Percentiles rank a stretch among this genome's conserved stretches.
Conservation (phyloP, 2,888 invertebrate species). For the Alsophila aescularia region DNA sequence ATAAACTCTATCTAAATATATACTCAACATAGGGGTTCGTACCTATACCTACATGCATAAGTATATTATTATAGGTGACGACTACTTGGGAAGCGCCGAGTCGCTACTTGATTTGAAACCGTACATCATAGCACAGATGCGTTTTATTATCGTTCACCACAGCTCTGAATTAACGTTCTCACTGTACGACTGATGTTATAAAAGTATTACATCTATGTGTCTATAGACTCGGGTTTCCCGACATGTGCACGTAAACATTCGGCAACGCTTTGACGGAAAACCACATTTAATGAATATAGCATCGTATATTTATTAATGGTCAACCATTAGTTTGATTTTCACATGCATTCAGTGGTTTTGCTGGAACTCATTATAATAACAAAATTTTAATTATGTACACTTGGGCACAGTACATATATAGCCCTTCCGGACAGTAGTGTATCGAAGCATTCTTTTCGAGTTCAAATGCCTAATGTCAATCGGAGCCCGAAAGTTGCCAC, state of each 20-base stretch:
- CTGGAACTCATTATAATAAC: slow-evolving; percentile 57
- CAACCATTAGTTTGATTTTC: slow-evolving; percentile 65
- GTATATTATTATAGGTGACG: background rate
- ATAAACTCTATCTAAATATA: too few species aligned
- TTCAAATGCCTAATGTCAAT: too few species aligned
- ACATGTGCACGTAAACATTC: slow-evolving; percentile 41
- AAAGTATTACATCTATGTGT: slow-evolving; percentile 39
- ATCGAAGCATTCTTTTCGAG: too few species aligned
- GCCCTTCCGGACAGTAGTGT: too few species aligned
- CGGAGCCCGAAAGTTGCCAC: too few species aligned
- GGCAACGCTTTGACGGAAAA: slow-evolving; percentile 53
- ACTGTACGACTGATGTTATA: slow-evolving; percentile 46
- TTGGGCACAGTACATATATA: too few species aligned
- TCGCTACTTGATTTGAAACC: slow-evolving; percentile 35
- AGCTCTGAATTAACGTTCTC: slow-evolving; percentile 47
- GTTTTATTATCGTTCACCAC: slow-evolving; percentile 61
- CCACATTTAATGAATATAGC: slow-evolving; percentile 55
- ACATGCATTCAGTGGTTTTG: slow-evolving; percentile 59
- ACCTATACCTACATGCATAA: background rate
- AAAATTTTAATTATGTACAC: slow-evolving; percentile 46
- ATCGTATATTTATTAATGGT: slow-evolving; percentile 55
- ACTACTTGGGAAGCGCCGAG: slow-evolving; percentile 40
- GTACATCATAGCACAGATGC: slow-evolving; percentile 56
- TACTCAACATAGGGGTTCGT: too few species aligned
- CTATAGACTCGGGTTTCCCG: slow-evolving; percentile 21